These are phyloP conservation scores for Emesis russula DNA, from an alignment of 2,888 invertebrate species.

Conservation along the genomic window DNA sequence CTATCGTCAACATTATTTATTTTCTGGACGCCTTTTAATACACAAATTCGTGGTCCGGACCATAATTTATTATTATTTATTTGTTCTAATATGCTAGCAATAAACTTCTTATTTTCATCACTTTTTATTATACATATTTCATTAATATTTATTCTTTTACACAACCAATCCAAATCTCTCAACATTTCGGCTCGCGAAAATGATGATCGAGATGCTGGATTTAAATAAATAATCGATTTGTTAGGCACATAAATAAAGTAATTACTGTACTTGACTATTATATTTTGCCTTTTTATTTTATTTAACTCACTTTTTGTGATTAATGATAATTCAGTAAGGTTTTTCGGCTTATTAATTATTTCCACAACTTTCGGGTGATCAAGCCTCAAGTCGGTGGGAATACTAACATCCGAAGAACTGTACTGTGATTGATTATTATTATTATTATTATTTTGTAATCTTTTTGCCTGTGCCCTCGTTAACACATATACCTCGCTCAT, in stretches of 20 bases:
- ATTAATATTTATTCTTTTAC: neutral
- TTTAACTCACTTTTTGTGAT: neutral
- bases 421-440: neutral
- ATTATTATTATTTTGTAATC: neutral
- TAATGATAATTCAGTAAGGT: constrained; percentile 31
- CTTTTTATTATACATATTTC: no score
- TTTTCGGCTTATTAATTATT: neutral
- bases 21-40: no score
- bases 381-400: constrained; percentile 26
- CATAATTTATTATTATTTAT: no score
- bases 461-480: neutral
- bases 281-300: constrained; percentile 20
- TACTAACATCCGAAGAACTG: neutral
- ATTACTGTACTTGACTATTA: neutral
- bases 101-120: no score
- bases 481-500: constrained; percentile 23
- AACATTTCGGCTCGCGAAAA: constrained; percentile 51
- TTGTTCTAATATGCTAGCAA: no score
- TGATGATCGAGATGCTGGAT: constrained; percentile 10
- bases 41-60: no score
- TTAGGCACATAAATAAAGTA: constrained; percentile 22
- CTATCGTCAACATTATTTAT: no score
- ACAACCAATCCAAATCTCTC: constrained; percentile 9
- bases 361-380: constrained; percentile 44
- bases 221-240: constrained; percentile 22